Evolutionary conservation across 2,113 vertebrate genomes (phyloP).

Genomic region (Egretta garzetta): DNA sequence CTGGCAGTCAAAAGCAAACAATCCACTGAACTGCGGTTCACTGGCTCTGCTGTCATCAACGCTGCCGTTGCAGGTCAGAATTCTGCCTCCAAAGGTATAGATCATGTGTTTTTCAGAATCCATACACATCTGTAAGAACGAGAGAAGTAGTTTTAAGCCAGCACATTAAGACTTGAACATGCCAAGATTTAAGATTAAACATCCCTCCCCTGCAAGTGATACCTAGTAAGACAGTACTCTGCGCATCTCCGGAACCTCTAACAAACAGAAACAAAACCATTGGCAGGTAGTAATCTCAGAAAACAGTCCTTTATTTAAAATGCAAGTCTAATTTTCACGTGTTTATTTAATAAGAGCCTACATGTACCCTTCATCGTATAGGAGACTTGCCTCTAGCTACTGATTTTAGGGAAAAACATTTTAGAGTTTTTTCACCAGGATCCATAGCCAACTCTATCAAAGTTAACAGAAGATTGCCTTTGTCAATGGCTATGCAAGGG

Average conservation of each 20-base stretch:
- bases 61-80: slow-evolving; percentile 94
- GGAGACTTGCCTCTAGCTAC: neutral
- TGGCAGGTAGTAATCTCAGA: neutral
- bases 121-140: slow-evolving; percentile 92
- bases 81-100: slow-evolving; percentile 96
- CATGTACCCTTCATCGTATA: neutral
- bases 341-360: neutral
- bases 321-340: neutral
- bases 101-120: slow-evolving; percentile 99
- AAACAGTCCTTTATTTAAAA: neutral
- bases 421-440: neutral
- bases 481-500: neutral
- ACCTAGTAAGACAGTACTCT: neutral
- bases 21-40: slow-evolving; percentile 96
- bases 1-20: slow-evolving; percentile 94
- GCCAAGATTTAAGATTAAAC: neutral
- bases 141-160: neutral
- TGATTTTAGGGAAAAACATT: neutral
- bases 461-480: neutral
- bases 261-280: neutral
- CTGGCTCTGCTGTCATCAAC: slow-evolving; percentile 94
- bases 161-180: neutral
- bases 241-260: neutral
- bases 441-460: neutral
- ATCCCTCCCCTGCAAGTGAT: neutral